These are phyloP conservation scores for Oryzias woworae DNA, from an alignment of 2,113 vertebrate species.

Conservation along the genomic window DNA sequence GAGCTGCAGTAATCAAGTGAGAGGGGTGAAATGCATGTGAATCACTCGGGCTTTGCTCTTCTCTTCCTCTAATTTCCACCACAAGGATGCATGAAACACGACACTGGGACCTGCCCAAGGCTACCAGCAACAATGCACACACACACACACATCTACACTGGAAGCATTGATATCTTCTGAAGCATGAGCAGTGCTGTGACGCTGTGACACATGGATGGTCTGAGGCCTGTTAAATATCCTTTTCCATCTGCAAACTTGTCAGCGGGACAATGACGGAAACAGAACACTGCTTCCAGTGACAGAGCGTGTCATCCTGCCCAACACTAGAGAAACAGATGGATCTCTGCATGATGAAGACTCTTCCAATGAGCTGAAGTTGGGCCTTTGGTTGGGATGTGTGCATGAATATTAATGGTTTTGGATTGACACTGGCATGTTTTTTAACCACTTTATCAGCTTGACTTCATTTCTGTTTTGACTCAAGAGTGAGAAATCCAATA, in stretches of 20 bases:
- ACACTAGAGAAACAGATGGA: constrained; percentile 70
- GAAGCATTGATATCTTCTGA: constrained; percentile 47
- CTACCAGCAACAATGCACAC: constrained; percentile 5
- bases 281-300: constrained; percentile 61
- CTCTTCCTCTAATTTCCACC: constrained; percentile 20
- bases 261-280: constrained; percentile 73
- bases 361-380: not conserved
- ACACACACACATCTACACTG: constrained; percentile 19
- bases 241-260: constrained; percentile 77
- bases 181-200: constrained; percentile 46
- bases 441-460: not conserved
- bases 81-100: constrained; percentile 44
- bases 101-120: constrained; percentile 51
- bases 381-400: constrained; percentile 3
- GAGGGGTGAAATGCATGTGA: constrained; percentile 18
- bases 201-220: constrained; percentile 65
- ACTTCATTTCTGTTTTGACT: not conserved
- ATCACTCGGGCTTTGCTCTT: constrained; percentile 30
- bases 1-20: not conserved
- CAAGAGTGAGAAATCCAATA: constrained; percentile 43
- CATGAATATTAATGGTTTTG: not conserved
- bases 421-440: not conserved
- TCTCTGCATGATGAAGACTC: constrained; percentile 5
- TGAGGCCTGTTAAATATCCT: constrained; percentile 76
- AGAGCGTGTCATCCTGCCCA: constrained; percentile 55